Evolutionary conservation across 2,113 vertebrate genomes (phyloP), one percentile per base, ranked within the genome.

Genomic region (Barnardius zonarius): DNA sequence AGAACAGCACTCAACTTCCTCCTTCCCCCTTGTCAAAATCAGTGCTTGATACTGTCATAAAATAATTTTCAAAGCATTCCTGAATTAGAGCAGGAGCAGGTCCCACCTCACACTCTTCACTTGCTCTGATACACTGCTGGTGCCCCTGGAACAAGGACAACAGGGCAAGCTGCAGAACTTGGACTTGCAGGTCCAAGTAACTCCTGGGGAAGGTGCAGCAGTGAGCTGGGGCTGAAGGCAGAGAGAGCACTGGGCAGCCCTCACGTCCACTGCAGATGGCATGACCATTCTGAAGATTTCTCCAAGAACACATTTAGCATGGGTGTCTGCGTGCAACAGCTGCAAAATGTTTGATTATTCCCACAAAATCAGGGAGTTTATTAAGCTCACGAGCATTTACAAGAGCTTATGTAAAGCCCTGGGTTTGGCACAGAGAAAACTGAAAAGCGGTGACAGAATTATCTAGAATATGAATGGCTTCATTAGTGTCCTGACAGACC

Each of bases 1-100:
- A 93, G 91, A 92, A 92, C 83, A 84, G 83, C 27, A 61, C 77
- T 85, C 77, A 70, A 54, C 72, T 91, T 84, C 72, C 69, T 92
- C 80, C 66, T 92, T 84, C 86, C 83, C 69, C 0, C 0, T 37
- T 83, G 88, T 92, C 83, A 92, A 82, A 94, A 80, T 54, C 76
- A 80, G 70, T 46, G 59, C 88, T 62, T 17, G 63, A 57, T 82
- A 66, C 44, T 25, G 81, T 52, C 70, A 79, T 13, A 68, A 79
- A 93, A 43, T 68, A 22, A 28, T 55, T 86, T 62, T 49, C 77
- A 79, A 91, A 79, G 52, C 13, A 6, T 72, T 82, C 86, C 62
- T 18, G 10, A 89, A 66, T 91, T 76, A 87, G 67, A 84, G 62
- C 66, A 79, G 66, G 41, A 91, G 75, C 27, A 70, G 54, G 49